Evolutionary conservation across 2,888 invertebrate species (phyloP).

Genomic region (Prenolepis imparis): DNA sequence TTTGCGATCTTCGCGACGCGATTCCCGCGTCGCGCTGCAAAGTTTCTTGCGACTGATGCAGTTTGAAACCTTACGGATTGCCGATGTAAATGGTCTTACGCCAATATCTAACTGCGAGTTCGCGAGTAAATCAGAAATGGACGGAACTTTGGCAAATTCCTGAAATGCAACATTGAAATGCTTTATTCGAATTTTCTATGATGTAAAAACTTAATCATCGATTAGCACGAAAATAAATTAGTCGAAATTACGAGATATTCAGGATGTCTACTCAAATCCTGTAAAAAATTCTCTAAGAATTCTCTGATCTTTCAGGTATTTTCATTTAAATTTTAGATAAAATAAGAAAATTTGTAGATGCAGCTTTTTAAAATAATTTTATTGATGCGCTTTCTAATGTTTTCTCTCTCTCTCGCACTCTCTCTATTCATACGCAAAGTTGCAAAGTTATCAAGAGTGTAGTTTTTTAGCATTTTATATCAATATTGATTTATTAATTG

Average conservation of each 20-base stretch:
- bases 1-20: slow-evolving; percentile 38
- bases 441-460: too few relatives aligned
- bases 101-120: neutral
- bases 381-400: too few relatives aligned
- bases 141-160: neutral
- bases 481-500: too few relatives aligned
- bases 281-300: too few relatives aligned
- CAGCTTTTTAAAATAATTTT: neutral
- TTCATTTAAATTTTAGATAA: too few relatives aligned
- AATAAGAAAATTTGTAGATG: too few relatives aligned
- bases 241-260: too few relatives aligned
- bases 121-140: neutral
- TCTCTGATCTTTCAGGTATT: too few relatives aligned
- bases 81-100: slow-evolving; percentile 14
- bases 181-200: neutral
- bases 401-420: too few relatives aligned
- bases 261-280: too few relatives aligned
- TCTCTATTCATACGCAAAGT: too few relatives aligned
- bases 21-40: slow-evolving; percentile 26
- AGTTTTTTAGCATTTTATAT: too few relatives aligned
- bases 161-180: neutral
- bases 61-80: slow-evolving; percentile 51
- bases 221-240: neutral
- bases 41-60: slow-evolving; percentile 44
- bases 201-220: neutral